Base-by-base conservation (phyloP, 1,140 invertebrate species). In the Drosophila mayri region DNA sequence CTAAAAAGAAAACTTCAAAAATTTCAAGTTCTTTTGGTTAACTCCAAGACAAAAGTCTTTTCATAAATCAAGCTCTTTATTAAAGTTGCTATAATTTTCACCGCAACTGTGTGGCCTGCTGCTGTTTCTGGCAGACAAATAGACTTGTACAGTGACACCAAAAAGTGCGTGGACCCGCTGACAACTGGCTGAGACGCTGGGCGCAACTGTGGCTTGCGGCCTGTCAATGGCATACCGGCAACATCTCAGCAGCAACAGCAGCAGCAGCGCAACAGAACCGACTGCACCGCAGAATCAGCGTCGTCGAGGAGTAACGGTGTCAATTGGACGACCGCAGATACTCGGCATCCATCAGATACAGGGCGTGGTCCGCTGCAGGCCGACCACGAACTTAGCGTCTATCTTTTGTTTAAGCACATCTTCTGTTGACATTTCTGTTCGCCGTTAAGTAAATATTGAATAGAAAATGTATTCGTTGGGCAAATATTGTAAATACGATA, bases 401-500 rank as follows among this genome's bases (percentile, higher is more conserved):
- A 77, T 84, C 58, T 76, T 66, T 87, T 87, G 83, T 87, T 84
- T 80, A 66, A 79, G 86, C 85, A 78, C 74, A 80, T 87, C 72
- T 81, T 74, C 70, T 60, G 62, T 84, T 77, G 82, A 90, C 81
- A 79, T 87, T 84, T 72, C 79, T 67, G 68, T 75, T 76, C 76
- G 78, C 85, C 88, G 85, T 90, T 90, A 90, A 76, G 71, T 81
- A 90, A 90, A 90, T 90, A 90, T 66, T 81, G 78, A 68, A 63
- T 70, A 50, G 75, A 76, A 90, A 90, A 88, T 85, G 84, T 84
- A 90, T 81, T 88, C 85, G 80, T 75, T 78, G 66, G 81, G 67
- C 82, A 90, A 90, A 90, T 90, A 90, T 90, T 90, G 86, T 90
- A 90, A 90, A 90, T 85, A 78, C 70, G 84, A 76, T 86, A 87